These are phyloP conservation scores for Temnopleurus reevesii DNA, from an alignment of 53 echinoderm and acorn worm genomes.

Conservation along the genomic window DNA sequence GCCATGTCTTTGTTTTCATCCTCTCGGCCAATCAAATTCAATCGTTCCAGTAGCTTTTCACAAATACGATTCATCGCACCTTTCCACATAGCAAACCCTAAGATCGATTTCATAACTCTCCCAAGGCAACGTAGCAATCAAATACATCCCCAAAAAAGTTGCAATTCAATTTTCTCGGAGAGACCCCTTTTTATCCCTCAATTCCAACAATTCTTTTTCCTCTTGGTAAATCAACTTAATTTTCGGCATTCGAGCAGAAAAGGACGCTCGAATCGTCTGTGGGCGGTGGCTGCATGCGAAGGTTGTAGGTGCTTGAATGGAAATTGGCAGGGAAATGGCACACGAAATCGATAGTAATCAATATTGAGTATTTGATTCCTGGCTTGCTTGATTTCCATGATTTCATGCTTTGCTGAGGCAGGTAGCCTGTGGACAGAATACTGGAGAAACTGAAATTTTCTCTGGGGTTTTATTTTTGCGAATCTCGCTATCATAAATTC, in stretches of 20 bases:
- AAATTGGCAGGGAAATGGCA: slow-evolving; percentile 35
- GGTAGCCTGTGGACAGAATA: neutral
- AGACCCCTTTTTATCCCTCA: neutral
- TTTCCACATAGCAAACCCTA: too few species aligned
- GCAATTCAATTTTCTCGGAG: neutral
- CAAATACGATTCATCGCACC: too few species aligned
- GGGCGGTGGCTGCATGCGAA: neutral
- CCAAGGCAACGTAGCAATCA: neutral
- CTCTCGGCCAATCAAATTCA: too few species aligned
- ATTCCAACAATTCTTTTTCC: neutral
- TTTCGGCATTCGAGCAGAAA: neutral
- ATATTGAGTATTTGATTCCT: slow-evolving; percentile 40
- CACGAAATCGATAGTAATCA: slow-evolving; percentile 37
- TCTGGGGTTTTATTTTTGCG: too few species aligned
- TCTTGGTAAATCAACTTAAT: slow-evolving; percentile 13
- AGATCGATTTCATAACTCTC: neutral
- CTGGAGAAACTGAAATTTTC: too few species aligned
- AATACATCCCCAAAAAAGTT: neutral
- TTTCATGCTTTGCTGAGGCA: slow-evolving; percentile 10
- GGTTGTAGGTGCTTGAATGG: slow-evolving; percentile 19
- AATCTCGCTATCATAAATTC: too few species aligned
- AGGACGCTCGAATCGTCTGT: neutral
- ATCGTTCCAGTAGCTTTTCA: too few species aligned
- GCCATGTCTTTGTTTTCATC: too few species aligned
- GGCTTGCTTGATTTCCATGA: slow-evolving; percentile 42